Conservation (phyloP, 2,888 invertebrate species). For the Campoplex nolae region DNA sequence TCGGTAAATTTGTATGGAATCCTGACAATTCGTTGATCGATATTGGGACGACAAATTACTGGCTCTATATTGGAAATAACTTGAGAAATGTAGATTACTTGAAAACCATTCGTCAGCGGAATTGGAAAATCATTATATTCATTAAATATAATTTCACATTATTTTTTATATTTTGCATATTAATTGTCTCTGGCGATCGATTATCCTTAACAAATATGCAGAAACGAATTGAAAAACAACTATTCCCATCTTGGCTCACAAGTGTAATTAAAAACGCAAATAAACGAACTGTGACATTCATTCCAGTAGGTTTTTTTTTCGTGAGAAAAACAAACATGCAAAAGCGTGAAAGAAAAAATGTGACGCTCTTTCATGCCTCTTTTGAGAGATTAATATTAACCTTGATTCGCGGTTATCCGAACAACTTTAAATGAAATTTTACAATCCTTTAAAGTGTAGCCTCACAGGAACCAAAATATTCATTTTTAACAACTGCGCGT, state of each 20-base stretch:
- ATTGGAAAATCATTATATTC: background rate
- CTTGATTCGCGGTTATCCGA: no score
- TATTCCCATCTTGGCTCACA: background rate
- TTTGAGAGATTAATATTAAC: no score
- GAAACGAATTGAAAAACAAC: no score
- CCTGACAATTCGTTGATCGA: no score
- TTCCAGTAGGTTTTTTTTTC: no score
- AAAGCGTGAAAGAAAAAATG: background rate
- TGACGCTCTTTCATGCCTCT: background rate
- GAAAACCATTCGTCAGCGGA: no score
- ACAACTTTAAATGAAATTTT: background rate
- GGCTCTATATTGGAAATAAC: no score
- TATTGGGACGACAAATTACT: no score
- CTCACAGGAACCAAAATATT: background rate
- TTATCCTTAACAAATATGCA: no score
- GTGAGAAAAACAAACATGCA: background rate
- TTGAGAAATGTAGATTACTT: no score
- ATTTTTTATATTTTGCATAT: background rate
- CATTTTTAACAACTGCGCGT: background rate
- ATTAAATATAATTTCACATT: background rate
- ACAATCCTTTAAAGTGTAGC: background rate
- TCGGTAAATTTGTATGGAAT: no score
- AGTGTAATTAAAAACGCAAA: background rate
- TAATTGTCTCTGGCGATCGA: background rate
- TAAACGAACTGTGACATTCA: background rate